Evolutionary conservation across 92 coral and sea anemone genomes (phyloP).

Genomic region (Zoanthus sansibaricus): DNA sequence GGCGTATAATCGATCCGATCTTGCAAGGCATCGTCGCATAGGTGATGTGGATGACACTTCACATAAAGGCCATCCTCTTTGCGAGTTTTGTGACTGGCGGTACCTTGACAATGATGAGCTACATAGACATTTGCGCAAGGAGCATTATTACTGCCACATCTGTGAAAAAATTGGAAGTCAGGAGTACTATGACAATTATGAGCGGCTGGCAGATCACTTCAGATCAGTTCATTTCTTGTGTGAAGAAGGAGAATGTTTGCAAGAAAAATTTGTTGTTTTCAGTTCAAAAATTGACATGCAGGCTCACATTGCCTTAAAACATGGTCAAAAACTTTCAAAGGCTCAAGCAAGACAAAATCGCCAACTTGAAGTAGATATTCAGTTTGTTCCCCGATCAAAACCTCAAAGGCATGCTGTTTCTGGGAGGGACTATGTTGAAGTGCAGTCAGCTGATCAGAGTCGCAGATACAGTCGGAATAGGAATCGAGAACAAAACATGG

Average conservation of each 20-base stretch:
- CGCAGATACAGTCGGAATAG: slow-evolving; percentile 56
- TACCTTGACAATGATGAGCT: slow-evolving; percentile 94
- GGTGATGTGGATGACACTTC: slow-evolving; percentile 93
- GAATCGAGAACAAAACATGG: slow-evolving; percentile 47
- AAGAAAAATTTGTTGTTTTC: slow-evolving; percentile 90
- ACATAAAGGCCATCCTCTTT: slow-evolving; percentile 94
- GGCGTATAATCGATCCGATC: slow-evolving; percentile 73
- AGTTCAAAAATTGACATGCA: slow-evolving; percentile 94
- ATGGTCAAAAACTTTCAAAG: slow-evolving; percentile 78
- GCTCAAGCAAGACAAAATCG: slow-evolving; percentile 96
- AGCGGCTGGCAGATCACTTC: slow-evolving; percentile 77
- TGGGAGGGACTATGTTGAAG: slow-evolving; percentile 80
- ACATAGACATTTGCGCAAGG: slow-evolving; percentile 86
- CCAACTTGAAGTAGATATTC: slow-evolving; percentile 89
- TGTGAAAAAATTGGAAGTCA: slow-evolving; percentile 95
- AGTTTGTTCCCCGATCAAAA: slow-evolving; percentile 78
- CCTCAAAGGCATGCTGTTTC: slow-evolving; percentile 66
- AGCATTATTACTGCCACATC: slow-evolving; percentile 97
- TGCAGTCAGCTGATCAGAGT: slow-evolving; percentile 68
- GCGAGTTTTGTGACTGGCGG: slow-evolving; percentile 91
- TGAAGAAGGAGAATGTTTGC: slow-evolving; percentile 90
- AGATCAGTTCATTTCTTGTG: slow-evolving; percentile 86
- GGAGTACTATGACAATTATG: slow-evolving; percentile 79
- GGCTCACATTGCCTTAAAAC: slow-evolving; percentile 88
- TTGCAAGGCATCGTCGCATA: slow-evolving; percentile 87